phyloP scores from a whole-genome alignment of 2,888 invertebrate genomes.

The Sinelater perroti region DNA sequence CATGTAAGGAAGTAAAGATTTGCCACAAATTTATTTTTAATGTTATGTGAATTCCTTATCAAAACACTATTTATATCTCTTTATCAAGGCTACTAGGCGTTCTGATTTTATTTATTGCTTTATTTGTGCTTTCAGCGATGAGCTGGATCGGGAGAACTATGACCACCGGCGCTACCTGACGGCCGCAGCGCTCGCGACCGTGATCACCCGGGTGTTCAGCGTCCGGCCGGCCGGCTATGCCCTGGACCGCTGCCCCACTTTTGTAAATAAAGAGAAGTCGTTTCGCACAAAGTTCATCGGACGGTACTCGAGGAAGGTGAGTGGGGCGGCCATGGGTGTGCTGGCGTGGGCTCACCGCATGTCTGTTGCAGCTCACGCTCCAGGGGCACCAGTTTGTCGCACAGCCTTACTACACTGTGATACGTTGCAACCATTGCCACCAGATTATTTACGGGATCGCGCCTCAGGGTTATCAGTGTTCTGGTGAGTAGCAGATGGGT shows the following conservation, averaged over 20 bases:
- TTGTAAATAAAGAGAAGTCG: slow-evolving; percentile 85
- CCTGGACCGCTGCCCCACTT: slow-evolving; percentile 81
- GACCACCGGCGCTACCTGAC: slow-evolving; percentile 73
- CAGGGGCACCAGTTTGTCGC: slow-evolving; percentile 91
- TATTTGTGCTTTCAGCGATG: slow-evolving; percentile 61
- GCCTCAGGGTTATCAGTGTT: slow-evolving; percentile 96
- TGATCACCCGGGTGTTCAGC: slow-evolving; percentile 79
- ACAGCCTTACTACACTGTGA: slow-evolving; percentile 88
- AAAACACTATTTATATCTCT: no score
- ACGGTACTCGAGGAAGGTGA: slow-evolving; percentile 70
- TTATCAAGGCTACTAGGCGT: no score
- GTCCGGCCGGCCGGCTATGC: slow-evolving; percentile 69
- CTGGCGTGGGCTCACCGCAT: neutral
- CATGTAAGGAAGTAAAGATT: no score
- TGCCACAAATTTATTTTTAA: no score
- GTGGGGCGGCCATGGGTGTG: neutral
- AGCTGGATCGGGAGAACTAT: slow-evolving; percentile 69
- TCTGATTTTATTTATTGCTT: no score
- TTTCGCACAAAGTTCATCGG: slow-evolving; percentile 74
- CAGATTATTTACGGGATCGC: slow-evolving; percentile 94
- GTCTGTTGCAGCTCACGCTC: slow-evolving; percentile 70
- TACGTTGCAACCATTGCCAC: slow-evolving; percentile 93
- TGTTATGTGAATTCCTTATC: no score
- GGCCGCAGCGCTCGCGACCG: slow-evolving; percentile 82
- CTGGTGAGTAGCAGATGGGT: slow-evolving; percentile 76